phyloP scores from a whole-genome alignment of 2,113 vertebrate species.

The Rhabdornis inornatus region DNA sequence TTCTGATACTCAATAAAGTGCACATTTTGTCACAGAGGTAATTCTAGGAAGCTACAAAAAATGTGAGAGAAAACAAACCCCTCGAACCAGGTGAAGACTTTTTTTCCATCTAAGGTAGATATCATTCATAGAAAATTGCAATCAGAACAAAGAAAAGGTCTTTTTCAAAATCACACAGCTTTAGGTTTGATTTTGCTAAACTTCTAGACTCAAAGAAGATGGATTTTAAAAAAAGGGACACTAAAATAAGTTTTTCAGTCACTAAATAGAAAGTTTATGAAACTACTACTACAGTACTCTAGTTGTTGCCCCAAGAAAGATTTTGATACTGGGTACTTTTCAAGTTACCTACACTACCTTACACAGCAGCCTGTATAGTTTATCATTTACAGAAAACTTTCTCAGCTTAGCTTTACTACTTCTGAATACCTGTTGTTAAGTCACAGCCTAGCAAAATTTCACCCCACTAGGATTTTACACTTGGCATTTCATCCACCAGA shows the following conservation, averaged over 20 bases:
- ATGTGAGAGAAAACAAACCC: neutral
- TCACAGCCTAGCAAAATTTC: neutral
- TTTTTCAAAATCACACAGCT: neutral
- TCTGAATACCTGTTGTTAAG: neutral
- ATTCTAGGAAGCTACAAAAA: neutral
- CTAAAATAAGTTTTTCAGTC: neutral
- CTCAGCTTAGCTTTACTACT: neutral
- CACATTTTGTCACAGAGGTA: neutral
- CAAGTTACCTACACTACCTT: neutral
- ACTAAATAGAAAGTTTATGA: neutral
- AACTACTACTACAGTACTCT: neutral
- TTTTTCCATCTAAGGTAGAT: neutral
- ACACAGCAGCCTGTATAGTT: neutral
- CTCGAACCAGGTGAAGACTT: neutral
- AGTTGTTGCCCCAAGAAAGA: neutral
- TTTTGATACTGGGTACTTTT: neutral
- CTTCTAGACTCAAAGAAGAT: neutral
- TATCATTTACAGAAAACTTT: neutral
- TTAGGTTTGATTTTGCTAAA: neutral
- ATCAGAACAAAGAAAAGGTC: neutral
- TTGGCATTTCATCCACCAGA: conserved; percentile 18
- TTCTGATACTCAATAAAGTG: neutral
- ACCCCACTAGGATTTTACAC: neutral
- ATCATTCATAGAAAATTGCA: neutral
- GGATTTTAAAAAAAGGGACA: neutral